phyloP scores from a whole-genome alignment of 2,113 vertebrate species.

The Speoplatyrhinus poulsoni region DNA sequence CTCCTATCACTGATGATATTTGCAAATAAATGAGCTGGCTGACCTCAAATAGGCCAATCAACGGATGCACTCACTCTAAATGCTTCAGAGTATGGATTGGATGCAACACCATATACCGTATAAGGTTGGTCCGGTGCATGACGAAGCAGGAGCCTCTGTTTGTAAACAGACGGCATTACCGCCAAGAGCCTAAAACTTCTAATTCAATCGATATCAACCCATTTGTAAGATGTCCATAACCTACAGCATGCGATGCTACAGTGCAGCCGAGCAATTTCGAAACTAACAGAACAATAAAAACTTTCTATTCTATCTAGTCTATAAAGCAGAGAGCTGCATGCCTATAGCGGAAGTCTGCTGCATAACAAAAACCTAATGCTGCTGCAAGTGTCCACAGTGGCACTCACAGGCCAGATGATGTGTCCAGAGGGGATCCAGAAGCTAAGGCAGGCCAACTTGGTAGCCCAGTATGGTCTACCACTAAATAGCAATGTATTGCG shows the following conservation, averaged over 20 bases:
- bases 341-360: conserved; percentile 19
- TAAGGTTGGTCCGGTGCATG: not conserved
- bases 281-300: conserved; percentile 19
- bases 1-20: conserved; percentile 30
- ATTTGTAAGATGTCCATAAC: conserved; percentile 9
- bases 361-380: not conserved
- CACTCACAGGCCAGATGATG: conserved; percentile 19
- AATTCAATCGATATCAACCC: not conserved
- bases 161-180: not conserved
- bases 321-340: conserved; percentile 25
- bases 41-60: conserved; percentile 28
- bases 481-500: no score
- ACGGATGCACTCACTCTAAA: conserved; percentile 32
- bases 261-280: conserved; percentile 20
- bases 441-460: conserved; percentile 20
- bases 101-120: conserved; percentile 2
- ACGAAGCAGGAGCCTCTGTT: not conserved
- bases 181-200: conserved; percentile 15
- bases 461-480: not conserved
- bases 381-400: conserved; percentile 23
- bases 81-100: not conserved
- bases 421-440: conserved; percentile 44
- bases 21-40: conserved; percentile 23
- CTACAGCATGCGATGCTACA: conserved; percentile 20
- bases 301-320: not conserved